Evolutionary conservation across 2,797 vertebrate species (phyloP).

Genomic region (Notoglanidium macrostoma): DNA sequence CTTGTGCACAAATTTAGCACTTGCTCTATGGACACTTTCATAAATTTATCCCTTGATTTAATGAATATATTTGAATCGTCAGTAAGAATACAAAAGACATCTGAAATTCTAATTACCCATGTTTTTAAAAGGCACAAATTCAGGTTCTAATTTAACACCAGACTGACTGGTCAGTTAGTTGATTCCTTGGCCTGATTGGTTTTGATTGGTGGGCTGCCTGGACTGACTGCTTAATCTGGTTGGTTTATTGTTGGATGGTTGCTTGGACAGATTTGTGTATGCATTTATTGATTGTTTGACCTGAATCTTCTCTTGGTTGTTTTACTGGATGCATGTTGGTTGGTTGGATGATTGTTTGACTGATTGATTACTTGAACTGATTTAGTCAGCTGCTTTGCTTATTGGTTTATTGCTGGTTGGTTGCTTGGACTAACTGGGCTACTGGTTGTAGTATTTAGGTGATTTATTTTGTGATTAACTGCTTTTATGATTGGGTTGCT

Average conservation of each 20-base stretch:
- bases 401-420: background rate
- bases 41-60: background rate
- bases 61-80: background rate
- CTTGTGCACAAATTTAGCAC: background rate
- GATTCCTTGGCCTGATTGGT: background rate
- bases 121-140: background rate
- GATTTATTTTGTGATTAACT: background rate
- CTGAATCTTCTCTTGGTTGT: background rate
- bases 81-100: background rate
- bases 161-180: background rate
- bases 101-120: background rate
- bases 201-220: background rate
- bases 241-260: background rate
- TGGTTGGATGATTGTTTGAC: background rate
- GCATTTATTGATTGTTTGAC: background rate
- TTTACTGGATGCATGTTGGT: background rate
- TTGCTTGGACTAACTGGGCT: background rate
- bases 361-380: background rate
- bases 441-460: background rate
- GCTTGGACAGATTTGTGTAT: too few relatives aligned
- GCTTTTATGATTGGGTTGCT: background rate
- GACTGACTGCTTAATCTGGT: background rate
- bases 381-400: background rate
- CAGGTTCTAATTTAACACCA: background rate
- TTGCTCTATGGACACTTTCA: background rate